Evolutionary conservation across 2,797 vertebrate genomes (phyloP).

Genomic region (Poecilia gillii): DNA sequence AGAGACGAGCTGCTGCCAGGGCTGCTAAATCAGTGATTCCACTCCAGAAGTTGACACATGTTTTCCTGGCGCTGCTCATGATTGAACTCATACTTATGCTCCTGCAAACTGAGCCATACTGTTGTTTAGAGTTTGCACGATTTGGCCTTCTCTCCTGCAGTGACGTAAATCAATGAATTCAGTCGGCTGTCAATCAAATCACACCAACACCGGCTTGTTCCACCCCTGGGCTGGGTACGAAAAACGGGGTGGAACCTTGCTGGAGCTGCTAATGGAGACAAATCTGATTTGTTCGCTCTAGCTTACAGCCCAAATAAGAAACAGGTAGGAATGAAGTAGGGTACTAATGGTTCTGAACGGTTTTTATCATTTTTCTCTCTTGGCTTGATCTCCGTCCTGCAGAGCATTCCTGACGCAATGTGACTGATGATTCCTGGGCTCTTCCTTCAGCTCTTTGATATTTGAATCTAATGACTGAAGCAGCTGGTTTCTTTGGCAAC

Average conservation of each 20-base stretch:
- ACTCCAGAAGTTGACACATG: background rate
- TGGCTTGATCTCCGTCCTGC: conserved; percentile 3
- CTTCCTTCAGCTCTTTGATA: conserved; percentile 27
- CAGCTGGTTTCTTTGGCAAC: conserved; percentile 56
- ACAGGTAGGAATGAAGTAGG: background rate
- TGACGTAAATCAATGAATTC: background rate
- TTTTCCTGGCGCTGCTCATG: background rate
- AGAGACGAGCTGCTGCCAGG: background rate
- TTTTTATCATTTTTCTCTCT: background rate
- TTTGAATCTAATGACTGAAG: conserved; percentile 43
- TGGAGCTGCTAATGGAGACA: background rate
- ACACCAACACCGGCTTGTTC: background rate
- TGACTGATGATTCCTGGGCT: conserved; percentile 25
- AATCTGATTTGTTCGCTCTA: background rate
- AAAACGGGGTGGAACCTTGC: background rate
- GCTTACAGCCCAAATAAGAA: background rate
- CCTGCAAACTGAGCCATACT: background rate
- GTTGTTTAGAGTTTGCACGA: background rate
- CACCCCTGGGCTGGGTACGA: background rate
- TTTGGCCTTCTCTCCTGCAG: no score
- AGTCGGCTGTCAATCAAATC: background rate
- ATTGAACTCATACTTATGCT: background rate
- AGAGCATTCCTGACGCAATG: conserved; percentile 15
- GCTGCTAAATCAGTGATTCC: background rate
- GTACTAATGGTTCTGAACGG: background rate